Conservation (phyloP, 2,888 invertebrate genomes). For the Napeogenes inachia region DNA sequence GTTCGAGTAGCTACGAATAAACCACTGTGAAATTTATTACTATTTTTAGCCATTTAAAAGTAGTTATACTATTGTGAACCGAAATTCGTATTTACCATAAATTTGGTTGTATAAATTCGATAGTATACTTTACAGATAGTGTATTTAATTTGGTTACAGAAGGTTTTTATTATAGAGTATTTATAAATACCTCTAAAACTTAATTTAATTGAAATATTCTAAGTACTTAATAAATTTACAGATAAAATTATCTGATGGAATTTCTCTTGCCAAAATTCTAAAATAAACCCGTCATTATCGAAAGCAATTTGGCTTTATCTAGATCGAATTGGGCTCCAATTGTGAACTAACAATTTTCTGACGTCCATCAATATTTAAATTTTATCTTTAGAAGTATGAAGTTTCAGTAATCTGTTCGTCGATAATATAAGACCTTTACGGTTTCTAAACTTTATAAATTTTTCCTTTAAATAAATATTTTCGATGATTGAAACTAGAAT, state of each 20-base stretch:
- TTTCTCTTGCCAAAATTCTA: background rate
- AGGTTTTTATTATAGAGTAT: no score
- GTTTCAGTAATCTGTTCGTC: background rate
- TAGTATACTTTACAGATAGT: no score
- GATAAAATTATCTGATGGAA: background rate
- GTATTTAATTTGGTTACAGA: no score
- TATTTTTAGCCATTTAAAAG: background rate
- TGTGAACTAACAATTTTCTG: conserved; percentile 13
- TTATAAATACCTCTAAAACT: background rate
- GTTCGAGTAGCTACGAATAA: conserved; percentile 7
- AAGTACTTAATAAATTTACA: no score
- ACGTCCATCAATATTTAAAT: conserved; percentile 21
- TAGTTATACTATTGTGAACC: background rate
- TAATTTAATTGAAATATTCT: background rate
- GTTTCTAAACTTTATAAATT: background rate
- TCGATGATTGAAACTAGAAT: no score
- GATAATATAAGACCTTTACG: background rate
- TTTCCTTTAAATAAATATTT: background rate
- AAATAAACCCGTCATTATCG: conserved; percentile 2
- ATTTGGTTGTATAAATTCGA: no score
- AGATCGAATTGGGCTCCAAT: background rate
- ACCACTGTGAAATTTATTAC: background rate
- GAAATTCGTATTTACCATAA: background rate
- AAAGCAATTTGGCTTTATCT: conserved; percentile 2
- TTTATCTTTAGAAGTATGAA: conserved; percentile 8